A percentile compares a stretch with the other conserved stretches of the same genome.
phyloP scores from a whole-genome alignment of 2,797 vertebrate species.

The Cetoscarus ocellatus region DNA sequence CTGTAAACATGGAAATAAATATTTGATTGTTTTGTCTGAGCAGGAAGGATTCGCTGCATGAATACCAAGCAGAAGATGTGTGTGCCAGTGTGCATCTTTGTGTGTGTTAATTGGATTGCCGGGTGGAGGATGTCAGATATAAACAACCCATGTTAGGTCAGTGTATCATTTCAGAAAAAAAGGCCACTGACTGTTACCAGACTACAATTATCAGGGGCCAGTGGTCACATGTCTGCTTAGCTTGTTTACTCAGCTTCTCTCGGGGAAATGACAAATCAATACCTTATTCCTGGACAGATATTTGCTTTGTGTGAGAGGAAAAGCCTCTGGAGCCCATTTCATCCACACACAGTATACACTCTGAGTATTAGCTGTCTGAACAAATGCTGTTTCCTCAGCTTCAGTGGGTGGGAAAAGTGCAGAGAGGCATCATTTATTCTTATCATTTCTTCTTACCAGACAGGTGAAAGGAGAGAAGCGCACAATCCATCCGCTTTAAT shows the following conservation, averaged over 20 bases:
- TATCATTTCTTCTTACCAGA: constrained; percentile 57
- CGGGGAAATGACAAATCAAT: constrained; percentile 77
- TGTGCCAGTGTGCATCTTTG: background rate
- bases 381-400: constrained; percentile 65
- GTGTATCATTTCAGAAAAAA: constrained; percentile 24
- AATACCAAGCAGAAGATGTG: constrained; percentile 25
- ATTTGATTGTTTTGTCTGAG: constrained; percentile 55
- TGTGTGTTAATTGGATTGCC: background rate
- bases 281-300: constrained; percentile 72
- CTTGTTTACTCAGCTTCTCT: constrained; percentile 64
- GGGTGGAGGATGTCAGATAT: constrained; percentile 12
- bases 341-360: constrained; percentile 67
- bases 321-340: constrained; percentile 65
- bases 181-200: constrained; percentile 33
- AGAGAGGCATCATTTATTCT: constrained; percentile 52
- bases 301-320: constrained; percentile 75
- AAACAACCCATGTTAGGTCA: constrained; percentile 20
- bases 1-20: constrained; percentile 55
- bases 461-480: constrained; percentile 27
- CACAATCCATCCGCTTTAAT: constrained; percentile 47
- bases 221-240: constrained; percentile 48
- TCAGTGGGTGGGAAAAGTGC: constrained; percentile 55
- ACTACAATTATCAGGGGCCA: constrained; percentile 58
- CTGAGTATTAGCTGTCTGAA: constrained; percentile 73
- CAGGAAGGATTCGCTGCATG: constrained; percentile 27